These are phyloP conservation scores for Papilio polyxenes DNA, from an alignment of 1,140 invertebrate species.

Conservation along the genomic window DNA sequence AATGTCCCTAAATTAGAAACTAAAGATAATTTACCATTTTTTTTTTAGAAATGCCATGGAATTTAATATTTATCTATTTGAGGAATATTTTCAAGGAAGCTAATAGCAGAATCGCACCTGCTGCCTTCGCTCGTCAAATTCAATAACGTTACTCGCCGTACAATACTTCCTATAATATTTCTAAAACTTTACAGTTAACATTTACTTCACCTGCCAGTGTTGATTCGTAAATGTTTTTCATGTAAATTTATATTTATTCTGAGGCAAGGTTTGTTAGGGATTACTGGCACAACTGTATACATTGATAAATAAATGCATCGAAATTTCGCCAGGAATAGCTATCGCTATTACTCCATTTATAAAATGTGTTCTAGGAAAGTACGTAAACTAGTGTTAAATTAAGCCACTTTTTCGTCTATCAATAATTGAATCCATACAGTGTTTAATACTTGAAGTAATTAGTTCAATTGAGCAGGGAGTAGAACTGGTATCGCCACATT, in stretches of 20 bases:
- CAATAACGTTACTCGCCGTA: conserved; percentile 33
- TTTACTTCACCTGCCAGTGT: conserved; percentile 27
- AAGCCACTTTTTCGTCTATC: background rate
- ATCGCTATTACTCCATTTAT: no score
- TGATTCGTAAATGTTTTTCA: background rate
- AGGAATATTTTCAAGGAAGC: conserved; percentile 33
- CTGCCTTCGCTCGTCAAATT: conserved; percentile 35
- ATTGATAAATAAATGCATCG: no score
- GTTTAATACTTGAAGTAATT: background rate
- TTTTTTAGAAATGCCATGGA: background rate
- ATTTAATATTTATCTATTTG: conserved; percentile 30
- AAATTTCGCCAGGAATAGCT: no score
- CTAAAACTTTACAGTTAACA: conserved; percentile 35
- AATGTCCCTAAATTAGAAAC: no score
- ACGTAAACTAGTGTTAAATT: no score
- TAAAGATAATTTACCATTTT: background rate
- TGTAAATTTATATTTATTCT: no score
- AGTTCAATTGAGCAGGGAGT: background rate
- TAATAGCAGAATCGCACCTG: conserved; percentile 33
- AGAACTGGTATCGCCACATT: background rate
- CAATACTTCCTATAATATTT: conserved; percentile 38
- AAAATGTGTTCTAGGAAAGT: no score
- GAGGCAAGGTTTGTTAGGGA: no score
- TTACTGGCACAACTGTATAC: no score
- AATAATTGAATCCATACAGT: no score